These are phyloP conservation scores for Drosophila elegans DNA, from an alignment of 1,140 invertebrate genomes.

Conservation along the genomic window DNA sequence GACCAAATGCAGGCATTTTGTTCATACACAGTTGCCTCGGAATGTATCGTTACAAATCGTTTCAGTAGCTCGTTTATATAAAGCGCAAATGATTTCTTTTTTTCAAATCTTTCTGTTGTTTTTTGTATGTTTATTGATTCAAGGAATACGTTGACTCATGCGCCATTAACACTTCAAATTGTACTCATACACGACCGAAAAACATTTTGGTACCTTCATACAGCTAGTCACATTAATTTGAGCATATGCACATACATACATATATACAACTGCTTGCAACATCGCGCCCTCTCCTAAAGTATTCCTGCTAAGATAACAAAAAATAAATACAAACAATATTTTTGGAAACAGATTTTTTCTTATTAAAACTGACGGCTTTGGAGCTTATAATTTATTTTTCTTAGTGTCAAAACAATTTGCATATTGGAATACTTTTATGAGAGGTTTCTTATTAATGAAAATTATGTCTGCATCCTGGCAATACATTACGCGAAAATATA, in stretches of 20 bases:
- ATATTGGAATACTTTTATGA: too few species aligned
- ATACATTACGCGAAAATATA: too few species aligned
- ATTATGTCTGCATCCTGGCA: too few species aligned
- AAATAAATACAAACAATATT: too few species aligned
- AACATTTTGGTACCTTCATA: slow-evolving; percentile 22
- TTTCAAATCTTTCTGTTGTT: slow-evolving; percentile 19
- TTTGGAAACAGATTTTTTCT: too few species aligned
- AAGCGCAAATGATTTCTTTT: slow-evolving; percentile 69
- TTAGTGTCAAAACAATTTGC: too few species aligned
- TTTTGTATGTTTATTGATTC: slow-evolving; percentile 71
- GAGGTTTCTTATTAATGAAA: too few species aligned
- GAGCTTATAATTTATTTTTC: too few species aligned
- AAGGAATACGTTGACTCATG: slow-evolving; percentile 77
- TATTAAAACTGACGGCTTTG: too few species aligned
- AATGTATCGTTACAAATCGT: slow-evolving; percentile 43
- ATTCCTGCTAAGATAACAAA: too few species aligned
- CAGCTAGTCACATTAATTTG: slow-evolving; percentile 22
- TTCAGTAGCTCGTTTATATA: slow-evolving; percentile 57
- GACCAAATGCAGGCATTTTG: slow-evolving; percentile 74
- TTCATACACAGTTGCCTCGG: slow-evolving; percentile 11
- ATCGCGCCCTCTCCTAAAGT: background rate
- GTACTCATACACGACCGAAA: slow-evolving; percentile 47
- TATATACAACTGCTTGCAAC: slow-evolving; percentile 2
- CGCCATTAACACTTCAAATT: slow-evolving; percentile 76
- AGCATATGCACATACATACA: slow-evolving; percentile 7